phyloP scores from a whole-genome alignment of 2,797 vertebrate species.

The Thunnus albacares region DNA sequence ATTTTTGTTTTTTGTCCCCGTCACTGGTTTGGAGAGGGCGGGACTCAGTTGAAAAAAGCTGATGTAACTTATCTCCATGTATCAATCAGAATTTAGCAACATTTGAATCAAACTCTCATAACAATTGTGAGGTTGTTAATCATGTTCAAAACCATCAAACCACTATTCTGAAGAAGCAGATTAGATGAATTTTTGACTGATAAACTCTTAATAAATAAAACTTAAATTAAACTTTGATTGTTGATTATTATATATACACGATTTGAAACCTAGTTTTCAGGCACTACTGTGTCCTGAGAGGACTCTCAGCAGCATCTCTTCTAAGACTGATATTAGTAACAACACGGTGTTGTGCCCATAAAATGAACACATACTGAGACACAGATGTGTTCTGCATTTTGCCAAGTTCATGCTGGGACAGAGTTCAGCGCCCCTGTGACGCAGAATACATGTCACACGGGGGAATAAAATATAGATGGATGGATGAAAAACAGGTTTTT shows the following conservation, averaged over 20 bases:
- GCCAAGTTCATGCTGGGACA: background rate
- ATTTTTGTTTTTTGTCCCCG: no score
- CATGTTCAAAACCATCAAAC: background rate
- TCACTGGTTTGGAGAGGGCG: no score
- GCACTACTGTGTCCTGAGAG: background rate
- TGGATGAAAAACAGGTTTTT: slow-evolving; percentile 2
- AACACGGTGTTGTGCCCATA: background rate
- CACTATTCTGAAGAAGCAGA: background rate
- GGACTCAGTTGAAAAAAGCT: no score
- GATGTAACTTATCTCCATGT: no score
- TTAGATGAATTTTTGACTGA: background rate
- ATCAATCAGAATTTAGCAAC: background rate
- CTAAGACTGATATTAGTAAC: background rate
- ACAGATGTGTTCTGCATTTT: background rate
- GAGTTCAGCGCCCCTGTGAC: slow-evolving; percentile 1
- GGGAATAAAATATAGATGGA: background rate
- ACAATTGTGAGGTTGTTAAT: background rate
- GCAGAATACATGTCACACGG: background rate
- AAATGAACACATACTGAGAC: slow-evolving; percentile 4
- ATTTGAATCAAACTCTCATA: slow-evolving; percentile 3
- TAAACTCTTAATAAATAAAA: background rate
- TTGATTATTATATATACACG: no score
- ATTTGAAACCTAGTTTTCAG: slow-evolving; percentile 13
- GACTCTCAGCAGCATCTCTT: slow-evolving; percentile 2
- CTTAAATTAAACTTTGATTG: background rate